Evolutionary conservation across 2,888 invertebrate species (phyloP).

Genomic region (Campaea margaritaria): DNA sequence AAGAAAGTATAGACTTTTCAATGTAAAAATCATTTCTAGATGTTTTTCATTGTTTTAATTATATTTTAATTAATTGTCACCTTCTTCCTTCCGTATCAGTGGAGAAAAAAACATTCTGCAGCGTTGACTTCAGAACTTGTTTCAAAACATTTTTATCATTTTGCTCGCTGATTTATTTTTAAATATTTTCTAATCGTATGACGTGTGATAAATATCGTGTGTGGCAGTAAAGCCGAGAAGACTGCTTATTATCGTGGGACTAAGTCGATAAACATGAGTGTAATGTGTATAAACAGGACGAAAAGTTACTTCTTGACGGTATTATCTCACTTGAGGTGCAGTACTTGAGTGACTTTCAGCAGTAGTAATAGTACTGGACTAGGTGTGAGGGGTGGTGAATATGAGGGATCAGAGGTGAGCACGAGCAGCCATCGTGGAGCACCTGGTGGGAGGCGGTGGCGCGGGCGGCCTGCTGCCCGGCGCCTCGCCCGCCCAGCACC

Average conservation of each 20-base stretch:
- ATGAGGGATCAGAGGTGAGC: slow-evolving; percentile 72
- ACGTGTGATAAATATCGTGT: slow-evolving; percentile 40
- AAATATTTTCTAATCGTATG: slow-evolving; percentile 47
- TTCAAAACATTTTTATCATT: slow-evolving; percentile 67
- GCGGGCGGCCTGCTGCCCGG: slow-evolving; percentile 88
- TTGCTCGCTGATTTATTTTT: slow-evolving; percentile 53
- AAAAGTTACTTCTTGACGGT: slow-evolving; percentile 69
- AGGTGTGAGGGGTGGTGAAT: slow-evolving; percentile 47
- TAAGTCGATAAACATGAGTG: slow-evolving; percentile 69
- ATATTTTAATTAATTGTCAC: slow-evolving; percentile 2
- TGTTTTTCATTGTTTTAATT: slow-evolving; percentile 17
- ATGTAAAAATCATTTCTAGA: slow-evolving; percentile 23
- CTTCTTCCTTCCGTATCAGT: neutral
- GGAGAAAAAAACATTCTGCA: slow-evolving; percentile 39
- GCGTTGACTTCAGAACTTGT: slow-evolving; percentile 65
- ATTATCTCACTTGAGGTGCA: slow-evolving; percentile 69
- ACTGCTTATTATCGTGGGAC: slow-evolving; percentile 39
- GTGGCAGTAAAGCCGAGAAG: slow-evolving; percentile 23
- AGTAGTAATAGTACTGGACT: slow-evolving; percentile 35
- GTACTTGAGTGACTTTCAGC: slow-evolving; percentile 64
- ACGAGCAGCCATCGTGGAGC: slow-evolving; percentile 87
- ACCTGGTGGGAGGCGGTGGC: slow-evolving; percentile 91
- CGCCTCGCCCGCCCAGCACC: slow-evolving; percentile 83
- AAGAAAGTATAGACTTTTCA: slow-evolving; percentile 27
- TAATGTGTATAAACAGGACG: slow-evolving; percentile 72